A percentile compares a stretch with the other conserved stretches of the same genome.
These are phyloP conservation scores for Eucera pruinosa DNA, from an alignment of 2,888 invertebrate genomes.

Conservation along the genomic window DNA sequence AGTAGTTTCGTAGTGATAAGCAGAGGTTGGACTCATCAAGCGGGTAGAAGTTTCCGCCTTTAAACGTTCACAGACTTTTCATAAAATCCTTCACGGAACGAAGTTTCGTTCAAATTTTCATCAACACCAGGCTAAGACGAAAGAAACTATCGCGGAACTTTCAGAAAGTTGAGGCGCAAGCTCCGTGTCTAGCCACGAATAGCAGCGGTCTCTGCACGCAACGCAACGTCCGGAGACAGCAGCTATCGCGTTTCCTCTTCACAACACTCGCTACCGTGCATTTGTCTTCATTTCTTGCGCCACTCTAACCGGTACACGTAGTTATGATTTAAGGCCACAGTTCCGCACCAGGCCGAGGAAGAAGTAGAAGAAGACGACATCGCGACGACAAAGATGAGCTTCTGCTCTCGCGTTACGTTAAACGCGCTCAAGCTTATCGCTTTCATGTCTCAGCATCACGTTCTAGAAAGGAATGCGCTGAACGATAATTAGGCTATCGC, in stretches of 20 bases:
- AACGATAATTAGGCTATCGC: slow-evolving; percentile 67
- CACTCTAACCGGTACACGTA: slow-evolving; percentile 75
- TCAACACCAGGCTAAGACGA: slow-evolving; percentile 48
- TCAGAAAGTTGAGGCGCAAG: slow-evolving; percentile 41
- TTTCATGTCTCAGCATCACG: slow-evolving; percentile 25
- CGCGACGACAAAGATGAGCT: slow-evolving; percentile 15
- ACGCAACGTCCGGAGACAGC: slow-evolving; percentile 60
- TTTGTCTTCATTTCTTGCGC: slow-evolving; percentile 82
- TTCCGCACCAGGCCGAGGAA: slow-evolving; percentile 41
- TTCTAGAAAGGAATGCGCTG: slow-evolving; percentile 24
- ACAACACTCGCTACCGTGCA: slow-evolving; percentile 76
- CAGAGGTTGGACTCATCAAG: slow-evolving; percentile 13
- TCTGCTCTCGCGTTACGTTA: slow-evolving; percentile 23
- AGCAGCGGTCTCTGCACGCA: slow-evolving; percentile 34
- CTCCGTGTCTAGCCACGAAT: slow-evolving; percentile 30
- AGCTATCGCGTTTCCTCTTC: slow-evolving; percentile 82
- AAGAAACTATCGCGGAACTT: slow-evolving; percentile 47
- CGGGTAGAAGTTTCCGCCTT: slow-evolving; percentile 9
- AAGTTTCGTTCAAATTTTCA: slow-evolving; percentile 68
- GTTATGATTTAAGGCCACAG: slow-evolving; percentile 79
- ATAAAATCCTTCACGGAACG: slow-evolving; percentile 32
- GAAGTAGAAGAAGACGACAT: slow-evolving; percentile 26
- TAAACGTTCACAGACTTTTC: slow-evolving; percentile 40
- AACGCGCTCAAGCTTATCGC: slow-evolving; percentile 35
- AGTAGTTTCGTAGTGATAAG: slow-evolving; percentile 5